Conservation (phyloP, 2,797 vertebrate species). For the Dendrocincla tyrannina region DNA sequence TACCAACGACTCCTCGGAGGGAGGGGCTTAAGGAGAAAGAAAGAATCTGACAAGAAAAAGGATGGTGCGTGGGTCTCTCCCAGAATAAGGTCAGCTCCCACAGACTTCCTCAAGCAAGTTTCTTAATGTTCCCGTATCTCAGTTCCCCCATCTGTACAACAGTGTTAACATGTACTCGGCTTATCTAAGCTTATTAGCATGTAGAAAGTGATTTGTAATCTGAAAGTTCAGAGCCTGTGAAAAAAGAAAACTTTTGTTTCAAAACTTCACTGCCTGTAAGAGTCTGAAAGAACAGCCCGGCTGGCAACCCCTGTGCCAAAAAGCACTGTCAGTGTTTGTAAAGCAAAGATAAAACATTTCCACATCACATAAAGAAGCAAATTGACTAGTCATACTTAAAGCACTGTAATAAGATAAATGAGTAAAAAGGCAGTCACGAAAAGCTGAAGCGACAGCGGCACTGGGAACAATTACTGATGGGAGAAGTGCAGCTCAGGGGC, state of each 20-base stretch:
- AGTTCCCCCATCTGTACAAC: constrained; percentile 58
- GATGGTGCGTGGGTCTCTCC: constrained; percentile 61
- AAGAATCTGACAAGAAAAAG: constrained; percentile 50
- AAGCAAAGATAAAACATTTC: constrained; percentile 40
- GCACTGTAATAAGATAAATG: constrained; percentile 33
- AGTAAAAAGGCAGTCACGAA: constrained; percentile 37
- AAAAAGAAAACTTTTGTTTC: constrained; percentile 27
- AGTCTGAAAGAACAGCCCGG: background rate
- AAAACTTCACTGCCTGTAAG: background rate
- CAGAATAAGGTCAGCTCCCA: constrained; percentile 62
- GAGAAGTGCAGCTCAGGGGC: constrained; percentile 7
- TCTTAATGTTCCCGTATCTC: constrained; percentile 22
- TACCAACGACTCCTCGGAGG: background rate
- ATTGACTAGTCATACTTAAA: constrained; percentile 65
- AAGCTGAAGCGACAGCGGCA: background rate
- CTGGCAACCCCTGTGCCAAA: background rate
- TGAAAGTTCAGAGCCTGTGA: background rate
- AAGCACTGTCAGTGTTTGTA: constrained; percentile 32
- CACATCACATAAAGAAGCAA: constrained; percentile 50
- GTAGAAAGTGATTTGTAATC: constrained; percentile 26
- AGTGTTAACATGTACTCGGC: constrained; percentile 30
- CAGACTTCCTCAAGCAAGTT: constrained; percentile 61
- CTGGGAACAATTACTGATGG: constrained; percentile 17
- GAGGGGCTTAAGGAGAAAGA: constrained; percentile 21
- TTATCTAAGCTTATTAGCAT: constrained; percentile 54